Conservation (phyloP, 2,113 vertebrate genomes). For the Haemorhous mexicanus region DNA sequence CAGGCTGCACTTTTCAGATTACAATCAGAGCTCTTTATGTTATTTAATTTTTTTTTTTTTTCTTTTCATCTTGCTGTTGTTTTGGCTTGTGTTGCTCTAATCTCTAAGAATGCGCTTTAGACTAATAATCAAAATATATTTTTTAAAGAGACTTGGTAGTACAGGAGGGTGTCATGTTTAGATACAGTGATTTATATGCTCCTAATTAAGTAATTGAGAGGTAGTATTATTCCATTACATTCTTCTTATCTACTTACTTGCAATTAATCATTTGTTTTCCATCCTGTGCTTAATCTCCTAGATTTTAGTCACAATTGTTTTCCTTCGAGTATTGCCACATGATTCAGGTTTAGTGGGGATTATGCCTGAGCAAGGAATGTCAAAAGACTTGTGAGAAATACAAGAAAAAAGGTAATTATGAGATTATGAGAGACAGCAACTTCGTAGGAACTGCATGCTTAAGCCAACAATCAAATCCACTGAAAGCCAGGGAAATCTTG, state of each 20-base stretch:
- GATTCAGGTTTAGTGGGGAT: not conserved
- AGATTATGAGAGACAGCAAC: slow-evolving; percentile 24
- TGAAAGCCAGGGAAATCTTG: slow-evolving; percentile 18
- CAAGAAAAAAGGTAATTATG: slow-evolving; percentile 7
- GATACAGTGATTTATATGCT: not conserved
- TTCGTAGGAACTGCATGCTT: not conserved
- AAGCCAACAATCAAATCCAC: not conserved
- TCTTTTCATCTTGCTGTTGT: too few species aligned
- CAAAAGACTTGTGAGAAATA: slow-evolving; percentile 6
- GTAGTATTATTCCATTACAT: not conserved
- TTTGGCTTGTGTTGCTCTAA: too few species aligned
- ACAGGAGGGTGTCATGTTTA: not conserved
- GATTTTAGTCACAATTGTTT: not conserved
- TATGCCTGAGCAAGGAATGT: not conserved
- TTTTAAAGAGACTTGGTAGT: not conserved
- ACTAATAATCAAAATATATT: too few species aligned
- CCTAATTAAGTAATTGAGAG: slow-evolving; percentile 31
- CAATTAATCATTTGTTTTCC: not conserved
- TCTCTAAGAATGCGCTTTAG: too few species aligned
- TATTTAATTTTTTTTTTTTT: too few species aligned
- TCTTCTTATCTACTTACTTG: not conserved
- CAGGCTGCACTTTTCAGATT: too few species aligned
- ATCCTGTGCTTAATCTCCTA: not conserved
- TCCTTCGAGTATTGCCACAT: not conserved
- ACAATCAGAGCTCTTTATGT: too few species aligned